Evolutionary conservation across 2,113 vertebrate species (phyloP).

Genomic region (Anarhynchus alexandrinus): DNA sequence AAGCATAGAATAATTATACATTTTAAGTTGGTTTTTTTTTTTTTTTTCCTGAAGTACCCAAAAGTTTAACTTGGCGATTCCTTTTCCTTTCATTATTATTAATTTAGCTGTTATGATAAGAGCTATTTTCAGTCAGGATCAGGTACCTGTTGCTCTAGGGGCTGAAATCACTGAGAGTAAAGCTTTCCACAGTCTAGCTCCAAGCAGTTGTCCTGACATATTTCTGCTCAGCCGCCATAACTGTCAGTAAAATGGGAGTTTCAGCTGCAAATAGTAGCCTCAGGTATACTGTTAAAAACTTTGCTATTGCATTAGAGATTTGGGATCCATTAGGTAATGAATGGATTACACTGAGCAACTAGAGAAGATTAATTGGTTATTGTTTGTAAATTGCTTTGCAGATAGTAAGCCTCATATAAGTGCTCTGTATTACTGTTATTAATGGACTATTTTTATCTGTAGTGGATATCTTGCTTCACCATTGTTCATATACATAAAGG

Average conservation of each 20-base stretch:
- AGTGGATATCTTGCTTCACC: not conserved
- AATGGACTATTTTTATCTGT: constrained; percentile 31
- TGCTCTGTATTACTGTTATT: constrained; percentile 28
- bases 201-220: not conserved
- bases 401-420: not conserved
- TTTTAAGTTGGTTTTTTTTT: not conserved
- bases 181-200: not conserved
- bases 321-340: constrained; percentile 28
- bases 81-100: not conserved
- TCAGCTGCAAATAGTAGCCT: not conserved
- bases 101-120: not conserved
- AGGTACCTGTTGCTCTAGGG: not conserved
- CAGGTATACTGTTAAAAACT: not conserved
- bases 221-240: not conserved
- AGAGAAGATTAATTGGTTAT: constrained; percentile 32
- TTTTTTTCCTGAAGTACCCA: not conserved
- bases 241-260: not conserved
- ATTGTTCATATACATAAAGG: not conserved
- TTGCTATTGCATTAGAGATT: not conserved
- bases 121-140: not conserved
- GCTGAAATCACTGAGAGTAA: not conserved
- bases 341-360: not conserved
- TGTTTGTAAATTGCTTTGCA: constrained; percentile 46
- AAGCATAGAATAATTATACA: not conserved
- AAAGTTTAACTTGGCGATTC: not conserved